Evolutionary conservation across 2,113 vertebrate species (phyloP), one percentile per base, ranked within the genome.

Genomic region (Bubo bubo): DNA sequence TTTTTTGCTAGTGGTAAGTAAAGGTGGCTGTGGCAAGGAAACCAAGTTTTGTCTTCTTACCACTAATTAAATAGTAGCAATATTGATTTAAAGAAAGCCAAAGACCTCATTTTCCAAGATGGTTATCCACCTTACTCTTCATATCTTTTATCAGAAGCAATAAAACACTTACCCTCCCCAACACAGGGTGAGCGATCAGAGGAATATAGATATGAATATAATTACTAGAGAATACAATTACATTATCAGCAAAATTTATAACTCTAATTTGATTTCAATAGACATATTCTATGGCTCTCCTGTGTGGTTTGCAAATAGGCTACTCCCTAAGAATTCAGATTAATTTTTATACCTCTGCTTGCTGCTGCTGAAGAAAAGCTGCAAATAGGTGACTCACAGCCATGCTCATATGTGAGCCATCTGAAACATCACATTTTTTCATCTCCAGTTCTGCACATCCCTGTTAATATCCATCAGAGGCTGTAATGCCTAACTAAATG

Each of bases 341-440:
- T 63, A 47, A 67, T 50, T 86, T 93, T 77, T 55, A n/a, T 50
- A 47, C 32, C 10, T 68, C 64, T 72, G 20, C 32, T 62, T 86
- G 60, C 72, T 83, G 43, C 56, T 72, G 52, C 50, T 43, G 30
- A 45, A 63, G 47, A 71, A 71, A 75, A 86, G 23, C 73, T 59
- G 30, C 1, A 2, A 22, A 14, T 8, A 47, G 20, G 47, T 75
- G 80, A 82, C 23, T 94, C 76, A 47, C 8, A 22, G 16, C 3
- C 86, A 52, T 2, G 2, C 15, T 83, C 16, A 1, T 2, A 12
- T 0, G 1, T 34, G 56, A 93, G 56, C n/a, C 68, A 60, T 9
- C 60, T 55, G 39, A 81, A 50, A 59, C 56, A 79, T 8, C 3
- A 1, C 18, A 24, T 37, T 67, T 60, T 26, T 74, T 63, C 50